Evolutionary conservation across 2,113 vertebrate species (phyloP).

Genomic region (Hemiprocne comata): DNA sequence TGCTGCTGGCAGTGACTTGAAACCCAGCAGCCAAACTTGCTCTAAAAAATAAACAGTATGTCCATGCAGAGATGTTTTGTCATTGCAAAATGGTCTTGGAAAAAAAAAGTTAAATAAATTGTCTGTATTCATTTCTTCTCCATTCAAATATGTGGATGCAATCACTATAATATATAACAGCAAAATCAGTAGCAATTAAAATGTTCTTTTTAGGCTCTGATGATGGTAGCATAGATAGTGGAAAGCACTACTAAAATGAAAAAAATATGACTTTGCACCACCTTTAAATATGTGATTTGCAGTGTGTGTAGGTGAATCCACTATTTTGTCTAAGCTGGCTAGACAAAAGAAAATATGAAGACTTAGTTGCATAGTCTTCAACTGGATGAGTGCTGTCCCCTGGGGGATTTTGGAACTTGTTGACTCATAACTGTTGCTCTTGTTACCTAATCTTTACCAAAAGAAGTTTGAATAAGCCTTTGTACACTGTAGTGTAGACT

Average conservation of each 20-base stretch:
- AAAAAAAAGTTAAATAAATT: neutral
- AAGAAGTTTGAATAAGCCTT: neutral
- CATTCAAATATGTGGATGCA: neutral
- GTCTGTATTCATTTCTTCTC: neutral
- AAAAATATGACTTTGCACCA: rapidly evolving
- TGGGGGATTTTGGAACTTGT: neutral
- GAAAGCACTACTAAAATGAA: neutral
- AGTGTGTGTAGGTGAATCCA: neutral
- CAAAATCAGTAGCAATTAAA: neutral
- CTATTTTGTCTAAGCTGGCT: neutral
- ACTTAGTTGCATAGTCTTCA: neutral
- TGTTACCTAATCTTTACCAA: neutral
- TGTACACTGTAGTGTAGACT: neutral
- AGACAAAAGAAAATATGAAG: neutral
- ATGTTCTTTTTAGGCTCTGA: neutral
- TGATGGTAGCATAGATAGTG: neutral
- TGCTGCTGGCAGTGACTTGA: slow-evolving; percentile 20
- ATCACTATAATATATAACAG: neutral
- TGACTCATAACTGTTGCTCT: neutral
- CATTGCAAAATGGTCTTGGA: neutral
- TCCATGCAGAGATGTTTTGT: neutral
- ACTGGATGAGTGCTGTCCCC: neutral
- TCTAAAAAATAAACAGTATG: slow-evolving; percentile 40
- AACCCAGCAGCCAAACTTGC: neutral
- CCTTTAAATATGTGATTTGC: neutral